Base-by-base conservation (phyloP, 2,113 vertebrate genomes). In the Tachycineta bicolor region DNA sequence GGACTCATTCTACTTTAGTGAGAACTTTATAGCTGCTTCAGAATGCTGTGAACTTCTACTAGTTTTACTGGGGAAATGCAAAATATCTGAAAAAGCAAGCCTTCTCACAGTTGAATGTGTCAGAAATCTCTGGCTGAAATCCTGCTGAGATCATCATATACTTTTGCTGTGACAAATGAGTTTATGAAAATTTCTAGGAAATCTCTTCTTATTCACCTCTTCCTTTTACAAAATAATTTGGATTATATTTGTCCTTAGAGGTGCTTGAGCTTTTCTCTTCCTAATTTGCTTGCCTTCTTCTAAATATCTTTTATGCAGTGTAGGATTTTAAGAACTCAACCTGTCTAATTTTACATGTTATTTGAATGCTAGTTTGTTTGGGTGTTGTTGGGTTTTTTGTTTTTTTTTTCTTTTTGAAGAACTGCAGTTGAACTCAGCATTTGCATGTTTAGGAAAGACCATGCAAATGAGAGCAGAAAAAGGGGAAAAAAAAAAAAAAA, bases 151-250 rank as follows among this genome's bases (percentile, higher is more conserved):
- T 89, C 49, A 25, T 95, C 87, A 80, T 67, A 56, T 83, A 87
- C 84, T 96, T 97, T 75, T 95, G 28, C 85, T 94, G 79, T 93
- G 92, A 95, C 83, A 96, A 94, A 94, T 82, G 73, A 89, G 37
- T 85, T 96, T 84, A 77, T 79, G 63, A 69, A 89, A 71, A 70
- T 89, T 92, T 93, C 74, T 56, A 95, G 50, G 83, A 95, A 97
- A 94, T 92, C 78, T 84, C 59, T 80, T 79, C 93, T 41, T 95
- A 62, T 68, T 96, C 69, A 78, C 70, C 70, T 91, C 53, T 90
- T 90, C 37, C 60, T 92, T 90, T 91, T 77, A 53, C 81, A 93
- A 97, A 89, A 67, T 81, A 22, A 52, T 89, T 93, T 92, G 65
- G 44, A 50, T 94, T 96, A 50, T 92, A 83, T 94, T 90, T 95